Conservation (phyloP, 2,797 vertebrate genomes). For the Schizopygopsis malacanthus region DNA sequence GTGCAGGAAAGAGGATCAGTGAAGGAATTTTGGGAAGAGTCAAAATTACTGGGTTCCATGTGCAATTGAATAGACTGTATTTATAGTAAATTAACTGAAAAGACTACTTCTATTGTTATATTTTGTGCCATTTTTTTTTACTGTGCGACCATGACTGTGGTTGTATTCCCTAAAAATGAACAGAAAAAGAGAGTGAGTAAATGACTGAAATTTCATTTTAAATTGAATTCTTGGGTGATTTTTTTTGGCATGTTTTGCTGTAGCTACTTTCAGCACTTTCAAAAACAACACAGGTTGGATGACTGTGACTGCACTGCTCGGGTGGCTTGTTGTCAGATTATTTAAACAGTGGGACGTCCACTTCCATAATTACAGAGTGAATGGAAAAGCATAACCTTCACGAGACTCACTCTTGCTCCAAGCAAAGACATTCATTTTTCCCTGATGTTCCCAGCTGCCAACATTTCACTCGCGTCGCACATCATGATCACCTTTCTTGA, state of each 20-base stretch:
- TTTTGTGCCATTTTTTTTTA: not conserved
- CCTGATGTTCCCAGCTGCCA: constrained; percentile 80
- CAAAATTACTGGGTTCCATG: not conserved
- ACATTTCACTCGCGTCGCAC: constrained; percentile 97
- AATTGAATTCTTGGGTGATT: not conserved
- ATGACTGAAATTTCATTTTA: not conserved
- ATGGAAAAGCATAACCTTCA: constrained; percentile 71
- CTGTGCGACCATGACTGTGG: not conserved
- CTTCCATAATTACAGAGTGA: constrained; percentile 79
- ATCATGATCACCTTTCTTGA: constrained; percentile 82
- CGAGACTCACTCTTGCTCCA: constrained; percentile 37
- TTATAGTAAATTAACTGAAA: not conserved
- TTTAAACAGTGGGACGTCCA: constrained; percentile 74
- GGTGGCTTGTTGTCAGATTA: constrained; percentile 65
- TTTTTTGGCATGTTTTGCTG: not conserved
- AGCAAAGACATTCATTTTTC: constrained; percentile 57
- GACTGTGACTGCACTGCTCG: not conserved
- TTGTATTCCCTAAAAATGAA: not conserved
- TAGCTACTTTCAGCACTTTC: not conserved
- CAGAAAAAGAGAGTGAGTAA: not conserved
- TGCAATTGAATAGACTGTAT: not conserved
- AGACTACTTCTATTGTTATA: not conserved
- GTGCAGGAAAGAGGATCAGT: not conserved
- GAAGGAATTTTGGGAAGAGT: not conserved
- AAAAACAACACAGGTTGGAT: constrained; percentile 3